Percentiles rank a stretch among this genome's conserved stretches.
Conservation (phyloP, 2,888 invertebrate genomes). For the Aspidiotus destructor region DNA sequence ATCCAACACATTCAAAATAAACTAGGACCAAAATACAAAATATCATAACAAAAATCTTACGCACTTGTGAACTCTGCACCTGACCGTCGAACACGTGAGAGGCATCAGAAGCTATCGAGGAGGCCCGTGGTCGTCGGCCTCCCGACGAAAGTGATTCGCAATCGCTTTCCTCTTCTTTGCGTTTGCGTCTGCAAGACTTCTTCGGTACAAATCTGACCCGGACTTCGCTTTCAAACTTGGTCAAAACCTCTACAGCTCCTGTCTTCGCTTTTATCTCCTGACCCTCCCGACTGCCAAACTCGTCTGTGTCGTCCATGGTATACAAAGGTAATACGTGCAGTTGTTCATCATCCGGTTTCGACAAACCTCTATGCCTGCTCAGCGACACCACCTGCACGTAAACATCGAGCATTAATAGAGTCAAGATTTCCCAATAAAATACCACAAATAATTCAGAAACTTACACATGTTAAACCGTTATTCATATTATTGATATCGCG, state of each 20-base stretch:
- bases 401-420: background rate
- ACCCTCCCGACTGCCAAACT: slow-evolving; percentile 72
- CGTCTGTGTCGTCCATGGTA: slow-evolving; percentile 78
- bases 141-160: slow-evolving; percentile 37
- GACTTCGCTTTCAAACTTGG: slow-evolving; percentile 82
- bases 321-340: slow-evolving; percentile 87
- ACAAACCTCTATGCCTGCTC: slow-evolving; percentile 60
- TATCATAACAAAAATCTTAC: background rate
- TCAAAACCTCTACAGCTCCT: slow-evolving; percentile 69
- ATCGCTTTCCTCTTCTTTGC: slow-evolving; percentile 60
- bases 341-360: slow-evolving; percentile 77
- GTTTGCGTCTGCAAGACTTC: slow-evolving; percentile 65
- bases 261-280: slow-evolving; percentile 71
- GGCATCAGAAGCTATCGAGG: slow-evolving; percentile 47
- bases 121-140: background rate
- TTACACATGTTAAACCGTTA: slow-evolving; percentile 85
- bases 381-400: slow-evolving; percentile 64
- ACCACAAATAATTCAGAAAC: slow-evolving; percentile 38
- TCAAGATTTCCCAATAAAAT: background rate
- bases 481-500: slow-evolving; percentile 94
- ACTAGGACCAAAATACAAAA: background rate
- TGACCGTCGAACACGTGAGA: slow-evolving; percentile 55
- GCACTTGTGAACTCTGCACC: slow-evolving; percentile 70
- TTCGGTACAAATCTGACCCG: slow-evolving; percentile 74
- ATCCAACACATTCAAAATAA: background rate